phyloP scores from a whole-genome alignment of 2,113 vertebrate genomes.

The Dasypus novemcinctus region DNA sequence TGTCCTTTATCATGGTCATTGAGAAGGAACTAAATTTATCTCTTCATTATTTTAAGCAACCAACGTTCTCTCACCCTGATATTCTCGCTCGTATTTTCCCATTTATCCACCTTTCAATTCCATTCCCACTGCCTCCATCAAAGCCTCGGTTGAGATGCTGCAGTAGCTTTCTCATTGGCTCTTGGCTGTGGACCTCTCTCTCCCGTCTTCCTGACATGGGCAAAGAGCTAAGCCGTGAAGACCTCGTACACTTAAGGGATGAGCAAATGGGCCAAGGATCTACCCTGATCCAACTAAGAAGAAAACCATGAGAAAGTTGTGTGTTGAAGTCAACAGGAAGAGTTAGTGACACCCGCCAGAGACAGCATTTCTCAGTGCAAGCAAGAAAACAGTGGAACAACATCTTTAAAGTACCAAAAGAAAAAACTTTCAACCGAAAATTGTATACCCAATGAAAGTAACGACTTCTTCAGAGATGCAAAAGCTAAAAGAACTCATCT shows the following conservation, averaged over 20 bases:
- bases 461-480: neutral
- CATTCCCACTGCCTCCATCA: neutral
- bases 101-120: neutral
- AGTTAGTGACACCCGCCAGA: neutral
- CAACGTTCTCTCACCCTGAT: neutral
- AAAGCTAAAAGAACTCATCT: neutral
- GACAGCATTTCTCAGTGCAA: neutral
- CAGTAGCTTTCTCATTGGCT: neutral
- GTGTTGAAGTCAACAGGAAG: neutral
- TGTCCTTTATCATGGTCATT: neutral
- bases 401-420: neutral
- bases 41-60: neutral
- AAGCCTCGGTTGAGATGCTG: neutral
- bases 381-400: neutral
- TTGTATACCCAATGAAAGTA: neutral
- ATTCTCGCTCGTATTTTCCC: neutral
- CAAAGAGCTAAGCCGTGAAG: constrained; percentile 8
- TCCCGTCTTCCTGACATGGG: neutral
- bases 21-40: neutral
- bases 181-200: neutral
- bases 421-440: neutral
- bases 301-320: neutral
- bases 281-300: constrained; percentile 60
- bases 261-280: neutral
- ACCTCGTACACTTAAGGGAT: neutral